Base-by-base conservation (phyloP, 2,888 invertebrate species). In the Volucella inflata region DNA sequence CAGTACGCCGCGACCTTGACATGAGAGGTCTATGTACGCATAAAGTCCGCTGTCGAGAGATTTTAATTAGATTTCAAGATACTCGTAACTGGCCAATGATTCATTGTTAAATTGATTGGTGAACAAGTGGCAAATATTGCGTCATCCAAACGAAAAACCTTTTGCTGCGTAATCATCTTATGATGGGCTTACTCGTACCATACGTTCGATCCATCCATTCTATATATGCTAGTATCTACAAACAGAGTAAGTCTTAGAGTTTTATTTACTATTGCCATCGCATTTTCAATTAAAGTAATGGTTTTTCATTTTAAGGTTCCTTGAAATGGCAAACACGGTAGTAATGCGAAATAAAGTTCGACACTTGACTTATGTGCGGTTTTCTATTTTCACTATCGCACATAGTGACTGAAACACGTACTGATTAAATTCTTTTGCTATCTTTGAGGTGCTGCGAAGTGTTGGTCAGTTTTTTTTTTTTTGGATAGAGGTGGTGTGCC, bases 401-500 rank as follows among this genome's bases (percentile, higher is more conserved):
- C 55, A 42, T n/a, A 57, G 48, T 48, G n/a, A n/a, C 16, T 30
- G 12, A 51, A 42, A 44, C 42, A 53, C 44, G 11, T 3, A 17
- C 62, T 62, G 62, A 74, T 74, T 62, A 62, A 74, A 55, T 74
- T 74, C 74, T 48, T 65, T 21, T 48, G n/a, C 64, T 48, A 48
- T 55, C 55, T 21, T 12, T 46, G 8, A 30, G 55, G n/a, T 50
- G 55, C 53, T 57, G 40, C 50, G 57, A 65, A 75, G 57, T 30
- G 53, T 64, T 42, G 30, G 42, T 12, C 48, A 64, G 48, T 59
- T 70, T 77, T 60, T 53, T 9, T 40, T 59, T 70, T 77, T 60
- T 53, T 9, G 57, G 46, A 50, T 51, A 38, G 53, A 77, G 77
- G 60, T 77, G 60, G 44, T 70, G 68, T 77, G 77, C 77, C 77